Conservation (phyloP, 2,113 vertebrate genomes). For the Ictalurus furcatus region DNA sequence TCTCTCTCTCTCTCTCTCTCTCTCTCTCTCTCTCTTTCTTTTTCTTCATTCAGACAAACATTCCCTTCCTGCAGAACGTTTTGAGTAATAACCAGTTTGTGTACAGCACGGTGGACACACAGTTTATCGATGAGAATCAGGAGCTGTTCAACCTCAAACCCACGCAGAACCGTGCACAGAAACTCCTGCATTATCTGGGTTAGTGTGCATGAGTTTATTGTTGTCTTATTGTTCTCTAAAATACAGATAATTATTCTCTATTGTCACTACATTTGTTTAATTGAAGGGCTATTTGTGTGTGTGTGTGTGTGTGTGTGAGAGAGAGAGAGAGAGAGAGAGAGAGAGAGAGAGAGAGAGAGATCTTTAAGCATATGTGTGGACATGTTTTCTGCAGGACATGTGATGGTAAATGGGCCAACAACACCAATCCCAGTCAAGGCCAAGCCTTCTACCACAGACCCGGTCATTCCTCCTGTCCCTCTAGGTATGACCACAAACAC, state of each 20-base stretch:
- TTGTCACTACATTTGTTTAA: background rate
- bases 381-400: slow-evolving; percentile 74
- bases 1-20: slow-evolving; percentile 17
- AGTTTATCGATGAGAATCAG: slow-evolving; percentile 82
- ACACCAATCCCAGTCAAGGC: slow-evolving; percentile 88
- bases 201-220: slow-evolving; percentile 57
- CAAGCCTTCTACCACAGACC: slow-evolving; percentile 79
- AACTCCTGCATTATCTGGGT: slow-evolving; percentile 87
- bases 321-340: no score
- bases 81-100: slow-evolving; percentile 89
- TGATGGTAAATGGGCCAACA: slow-evolving; percentile 91
- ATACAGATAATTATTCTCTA: background rate
- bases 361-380: background rate
- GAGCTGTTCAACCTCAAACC: slow-evolving; percentile 76
- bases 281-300: background rate
- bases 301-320: background rate
- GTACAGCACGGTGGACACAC: slow-evolving; percentile 79
- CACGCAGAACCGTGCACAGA: slow-evolving; percentile 79
- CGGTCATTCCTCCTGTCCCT: slow-evolving; percentile 76
- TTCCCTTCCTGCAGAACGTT: slow-evolving; percentile 93
- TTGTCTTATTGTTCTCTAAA: background rate
- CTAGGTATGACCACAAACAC: slow-evolving; percentile 72
- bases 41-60: slow-evolving; percentile 81
- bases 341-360: background rate
- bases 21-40: slow-evolving; percentile 19